phyloP scores from a whole-genome alignment of 2,797 vertebrate genomes.

The Sebastes hubbsi region DNA sequence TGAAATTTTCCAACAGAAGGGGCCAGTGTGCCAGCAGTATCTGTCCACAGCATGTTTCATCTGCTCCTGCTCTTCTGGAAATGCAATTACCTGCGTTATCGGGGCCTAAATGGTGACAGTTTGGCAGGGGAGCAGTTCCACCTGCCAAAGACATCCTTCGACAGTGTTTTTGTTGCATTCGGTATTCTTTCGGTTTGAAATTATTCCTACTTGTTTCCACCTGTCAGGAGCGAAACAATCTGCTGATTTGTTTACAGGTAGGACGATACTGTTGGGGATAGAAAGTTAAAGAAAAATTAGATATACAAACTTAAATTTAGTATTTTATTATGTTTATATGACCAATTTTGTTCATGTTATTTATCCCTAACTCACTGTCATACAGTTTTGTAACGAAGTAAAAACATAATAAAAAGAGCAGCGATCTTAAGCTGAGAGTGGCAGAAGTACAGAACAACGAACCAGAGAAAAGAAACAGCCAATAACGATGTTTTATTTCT shows the following conservation, averaged over 20 bases:
- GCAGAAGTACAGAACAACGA: constrained; percentile 15
- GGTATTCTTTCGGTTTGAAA: constrained; percentile 59
- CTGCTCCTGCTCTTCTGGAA: constrained; percentile 92
- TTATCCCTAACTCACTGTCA: not conserved
- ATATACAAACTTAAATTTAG: not conserved
- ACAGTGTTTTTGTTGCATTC: constrained; percentile 69
- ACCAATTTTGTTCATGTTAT: not conserved
- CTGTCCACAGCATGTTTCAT: constrained; percentile 90
- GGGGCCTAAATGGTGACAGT: constrained; percentile 86
- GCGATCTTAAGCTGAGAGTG: not conserved
- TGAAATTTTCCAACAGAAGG: constrained; percentile 93
- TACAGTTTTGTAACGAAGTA: not conserved
- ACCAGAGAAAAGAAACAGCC: constrained; percentile 15
- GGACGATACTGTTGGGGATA: not conserved
- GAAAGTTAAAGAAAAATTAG: not conserved
- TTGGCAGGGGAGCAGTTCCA: constrained; percentile 86
- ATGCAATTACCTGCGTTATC: constrained; percentile 92
- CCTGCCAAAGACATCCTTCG: constrained; percentile 78
- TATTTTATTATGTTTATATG: not conserved
- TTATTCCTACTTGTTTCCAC: constrained; percentile 50
- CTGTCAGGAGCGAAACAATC: constrained; percentile 61
- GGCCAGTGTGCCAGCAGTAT: constrained; percentile 90
- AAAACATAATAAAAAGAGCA: not conserved
- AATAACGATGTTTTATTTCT: constrained; percentile 36
- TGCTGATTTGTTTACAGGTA: constrained; percentile 50